These are phyloP conservation scores for Isoperla grammatica DNA, from an alignment of 2,888 invertebrate genomes.

Conservation along the genomic window DNA sequence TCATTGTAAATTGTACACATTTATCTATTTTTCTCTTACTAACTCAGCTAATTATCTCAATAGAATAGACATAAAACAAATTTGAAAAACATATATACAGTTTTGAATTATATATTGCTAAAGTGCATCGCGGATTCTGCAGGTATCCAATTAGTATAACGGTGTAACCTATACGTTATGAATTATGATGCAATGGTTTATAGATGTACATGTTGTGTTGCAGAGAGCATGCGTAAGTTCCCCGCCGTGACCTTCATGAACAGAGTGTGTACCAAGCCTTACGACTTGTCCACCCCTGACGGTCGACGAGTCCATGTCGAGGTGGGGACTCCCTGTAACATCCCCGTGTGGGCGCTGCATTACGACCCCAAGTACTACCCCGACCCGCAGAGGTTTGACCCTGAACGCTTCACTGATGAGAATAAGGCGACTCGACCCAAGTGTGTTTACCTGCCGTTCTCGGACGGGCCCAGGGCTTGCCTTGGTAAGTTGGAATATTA, in stretches of 20 bases:
- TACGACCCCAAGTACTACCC: slow-evolving; percentile 43
- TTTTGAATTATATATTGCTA: too few relatives aligned
- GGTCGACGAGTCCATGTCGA: slow-evolving; percentile 33
- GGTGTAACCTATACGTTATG: too few relatives aligned
- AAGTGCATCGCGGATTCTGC: too few relatives aligned
- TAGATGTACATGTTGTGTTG: too few relatives aligned
- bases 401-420: slow-evolving; percentile 43
- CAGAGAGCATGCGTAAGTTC: slow-evolving; percentile 38
- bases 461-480: slow-evolving; percentile 41
- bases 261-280: slow-evolving; percentile 38
- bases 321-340: slow-evolving; percentile 39
- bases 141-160: too few relatives aligned
- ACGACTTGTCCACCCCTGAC: slow-evolving; percentile 37
- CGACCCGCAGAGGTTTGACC: slow-evolving; percentile 44
- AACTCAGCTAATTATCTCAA: too few relatives aligned
- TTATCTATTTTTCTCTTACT: too few relatives aligned
- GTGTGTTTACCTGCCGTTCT: slow-evolving; percentile 41
- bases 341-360: slow-evolving; percentile 42
- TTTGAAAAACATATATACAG: too few relatives aligned
- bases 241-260: slow-evolving; percentile 36
- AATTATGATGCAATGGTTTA: too few relatives aligned
- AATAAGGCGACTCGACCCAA: slow-evolving; percentile 37
- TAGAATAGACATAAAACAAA: too few relatives aligned
- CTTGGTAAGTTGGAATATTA: slow-evolving; percentile 41
- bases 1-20: too few relatives aligned